Base-by-base conservation (phyloP, 2,888 invertebrate genomes). In the Metacarcinus magister region DNA sequence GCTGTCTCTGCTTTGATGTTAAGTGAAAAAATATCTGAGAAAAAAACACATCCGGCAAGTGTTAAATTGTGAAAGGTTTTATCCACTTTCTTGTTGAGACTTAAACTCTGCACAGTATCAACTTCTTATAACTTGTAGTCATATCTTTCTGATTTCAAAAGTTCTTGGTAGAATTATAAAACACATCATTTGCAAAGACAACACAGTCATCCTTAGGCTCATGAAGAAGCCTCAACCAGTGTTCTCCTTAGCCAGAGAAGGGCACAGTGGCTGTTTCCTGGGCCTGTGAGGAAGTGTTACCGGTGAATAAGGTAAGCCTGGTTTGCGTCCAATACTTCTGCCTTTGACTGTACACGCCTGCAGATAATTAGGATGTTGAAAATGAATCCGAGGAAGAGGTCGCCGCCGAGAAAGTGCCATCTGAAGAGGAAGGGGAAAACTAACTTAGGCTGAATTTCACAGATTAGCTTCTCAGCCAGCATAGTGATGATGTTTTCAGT, bases 321-420 rank as follows among this genome's bases (percentile, higher is more conserved):
- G 87, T 60, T 95, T 95, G 87, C 95, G 95, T 95, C 95, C 95
- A 95, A 95, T 93, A 32, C 93, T 95, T 89, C 90, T 93, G 54
- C 95, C 95, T 90, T 95, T 95, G 90, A 93, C 93, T 93, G 95
- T 95, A 93, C 95, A 95, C 93, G 95, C 95, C 93, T 93, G 95
- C 48, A 93, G 87, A 89, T 95, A 95, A 95, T 95, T 95, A 87
- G 46, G 93, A 44, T 82, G 95, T 89, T 54, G 75, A 44, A 93
- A 93, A 89, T 93, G 93, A 16, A 95, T 95, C 93, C 89, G 93
- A 39, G 95, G 93, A 43, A 89, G 95, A 89, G 44, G 95, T n/a
- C 93, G 95, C 39, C 89, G 95, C 44, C 93, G 95, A 89, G 93
- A 93, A 60, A 95, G 95, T 44, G 95, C 95, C 95, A 95, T 95